Base-by-base conservation (phyloP, 1,140 invertebrate genomes). In the Diprion similis region DNA sequence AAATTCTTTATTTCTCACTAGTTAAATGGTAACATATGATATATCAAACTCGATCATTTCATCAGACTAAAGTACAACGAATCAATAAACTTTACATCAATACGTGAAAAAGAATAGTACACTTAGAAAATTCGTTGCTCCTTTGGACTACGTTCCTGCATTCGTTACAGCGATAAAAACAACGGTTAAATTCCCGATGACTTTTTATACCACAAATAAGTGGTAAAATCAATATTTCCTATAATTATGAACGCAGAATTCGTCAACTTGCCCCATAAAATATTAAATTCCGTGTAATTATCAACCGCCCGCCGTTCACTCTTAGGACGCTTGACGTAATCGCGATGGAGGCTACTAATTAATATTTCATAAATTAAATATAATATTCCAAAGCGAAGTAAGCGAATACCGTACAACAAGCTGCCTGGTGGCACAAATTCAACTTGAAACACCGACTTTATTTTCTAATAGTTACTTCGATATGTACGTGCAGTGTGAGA, bases 351-450 rank as follows among this genome's bases (percentile, higher is more conserved):
- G 9, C 51, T 59, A 59, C 24, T 59, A 59, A 59, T 59, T 9
- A 59, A 37, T 37, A 37, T 37, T 37, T 37, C 1, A 15, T 59
- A 13, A 59, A 59, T 59, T 59, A 59, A 13, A 59, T 17, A 6
- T 8, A 37, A 37, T 37, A 37, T 37, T 37, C 24, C 24, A 37
- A 59, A 59, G 51, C 51, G 11, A 59, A 59, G 11, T 59, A 59
- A 59, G 51, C 4, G 11, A 37, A 37, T 17, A 17, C 11, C n/a
- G 8, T 59, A 59, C 11, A 59, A 59, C 51, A 59, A 59, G 51
- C 51, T 59, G n/a, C 51, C 51, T 59, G 51, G n/a, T 59, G 51
- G 51, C 51, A 59, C 51, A 59, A 59, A 59, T 59, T 59, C 51
- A 8, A 59, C 51, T 59, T 59, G 51, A 59, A 59, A 59, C 51